Evolutionary conservation across 2,888 invertebrate species (phyloP).

Genomic region (Dascillus cervinus): DNA sequence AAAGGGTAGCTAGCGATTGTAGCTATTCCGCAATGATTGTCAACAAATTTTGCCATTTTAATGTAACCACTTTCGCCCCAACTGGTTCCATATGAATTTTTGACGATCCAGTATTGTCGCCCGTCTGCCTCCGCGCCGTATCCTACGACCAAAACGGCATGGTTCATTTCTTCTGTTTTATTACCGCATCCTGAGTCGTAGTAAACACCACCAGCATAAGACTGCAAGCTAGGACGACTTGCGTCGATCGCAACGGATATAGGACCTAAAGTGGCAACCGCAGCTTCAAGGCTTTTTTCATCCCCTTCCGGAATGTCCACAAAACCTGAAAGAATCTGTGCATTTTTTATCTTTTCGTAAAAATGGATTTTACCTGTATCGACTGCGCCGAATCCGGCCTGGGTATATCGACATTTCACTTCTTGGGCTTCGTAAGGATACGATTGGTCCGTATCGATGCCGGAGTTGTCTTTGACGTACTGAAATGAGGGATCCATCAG

Average conservation of each 20-base stretch:
- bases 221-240: slow-evolving; percentile 74
- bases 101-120: slow-evolving; percentile 59
- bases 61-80: slow-evolving; percentile 32
- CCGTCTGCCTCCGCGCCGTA: slow-evolving; percentile 62
- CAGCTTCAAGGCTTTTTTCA: slow-evolving; percentile 66
- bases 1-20: slow-evolving; percentile 72
- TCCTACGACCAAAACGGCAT: slow-evolving; percentile 75
- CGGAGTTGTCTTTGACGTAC: slow-evolving; percentile 44
- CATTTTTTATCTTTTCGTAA: background rate
- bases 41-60: slow-evolving; percentile 26
- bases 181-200: slow-evolving; percentile 62
- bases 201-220: slow-evolving; percentile 76
- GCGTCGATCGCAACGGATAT: slow-evolving; percentile 88
- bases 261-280: slow-evolving; percentile 80
- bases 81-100: slow-evolving; percentile 56
- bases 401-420: slow-evolving; percentile 18
- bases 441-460: slow-evolving; percentile 49
- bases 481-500: slow-evolving; percentile 46
- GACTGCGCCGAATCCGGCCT: slow-evolving; percentile 18
- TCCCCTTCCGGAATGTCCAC: slow-evolving; percentile 64
- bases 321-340: slow-evolving; percentile 50
- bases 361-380: slow-evolving; percentile 15
- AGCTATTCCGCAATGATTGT: slow-evolving; percentile 82
- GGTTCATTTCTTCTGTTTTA: slow-evolving; percentile 62
- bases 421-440: slow-evolving; percentile 47